These are phyloP conservation scores for Anorthoa munda DNA, from an alignment of 2,888 invertebrate genomes.

Conservation along the genomic window DNA sequence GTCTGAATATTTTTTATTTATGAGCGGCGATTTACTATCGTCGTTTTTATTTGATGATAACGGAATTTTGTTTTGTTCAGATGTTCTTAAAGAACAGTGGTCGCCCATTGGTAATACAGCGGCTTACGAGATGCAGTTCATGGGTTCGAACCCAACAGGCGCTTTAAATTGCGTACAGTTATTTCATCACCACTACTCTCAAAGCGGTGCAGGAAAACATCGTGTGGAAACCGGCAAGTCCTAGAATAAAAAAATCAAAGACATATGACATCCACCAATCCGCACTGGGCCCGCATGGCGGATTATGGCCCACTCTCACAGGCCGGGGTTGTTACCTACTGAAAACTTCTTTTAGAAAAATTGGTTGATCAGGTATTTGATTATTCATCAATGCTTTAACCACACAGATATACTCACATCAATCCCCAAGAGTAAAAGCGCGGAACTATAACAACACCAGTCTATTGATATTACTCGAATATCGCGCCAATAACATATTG, in stretches of 20 bases:
- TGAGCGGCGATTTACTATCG: slow-evolving; percentile 3
- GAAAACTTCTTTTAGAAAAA: not conserved
- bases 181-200: too few species aligned
- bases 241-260: too few species aligned
- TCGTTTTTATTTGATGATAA: not conserved
- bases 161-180: too few species aligned
- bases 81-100: not conserved
- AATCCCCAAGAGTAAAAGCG: slow-evolving; percentile 22
- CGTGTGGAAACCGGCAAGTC: too few species aligned
- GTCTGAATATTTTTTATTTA: slow-evolving; percentile 23
- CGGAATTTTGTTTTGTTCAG: not conserved
- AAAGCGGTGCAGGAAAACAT: too few species aligned
- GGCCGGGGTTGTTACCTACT: too few species aligned
- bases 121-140: too few species aligned
- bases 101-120: too few species aligned
- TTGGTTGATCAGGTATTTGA: not conserved
- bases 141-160: too few species aligned
- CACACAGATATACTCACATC: slow-evolving; percentile 4
- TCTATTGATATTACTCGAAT: slow-evolving; percentile 57
- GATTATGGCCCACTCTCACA: too few species aligned
- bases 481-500: slow-evolving; percentile 50
- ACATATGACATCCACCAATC: too few species aligned
- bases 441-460: slow-evolving; percentile 32
- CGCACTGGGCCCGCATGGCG: too few species aligned
- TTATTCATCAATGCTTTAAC: not conserved